Percentiles rank a stretch among this genome's conserved stretches.
phyloP scores from a whole-genome alignment of 2,797 vertebrate species.

The Enteromius argenteus region DNA sequence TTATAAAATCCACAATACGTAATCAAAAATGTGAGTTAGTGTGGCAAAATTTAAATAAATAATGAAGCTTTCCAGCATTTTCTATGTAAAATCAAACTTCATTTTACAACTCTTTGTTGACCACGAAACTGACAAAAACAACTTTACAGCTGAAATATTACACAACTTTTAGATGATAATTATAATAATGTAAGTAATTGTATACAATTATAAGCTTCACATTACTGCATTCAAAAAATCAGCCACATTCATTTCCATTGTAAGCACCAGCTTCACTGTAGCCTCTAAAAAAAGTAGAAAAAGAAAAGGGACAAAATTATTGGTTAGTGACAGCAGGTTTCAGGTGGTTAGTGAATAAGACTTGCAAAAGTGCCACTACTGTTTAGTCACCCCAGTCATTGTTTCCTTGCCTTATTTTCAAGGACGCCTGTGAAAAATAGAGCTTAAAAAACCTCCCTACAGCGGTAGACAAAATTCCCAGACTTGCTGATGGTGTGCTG shows the following conservation, averaged over 20 bases:
- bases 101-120: neutral
- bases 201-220: neutral
- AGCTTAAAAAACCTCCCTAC: neutral
- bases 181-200: neutral
- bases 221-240: neutral
- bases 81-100: neutral
- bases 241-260: neutral
- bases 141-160: neutral
- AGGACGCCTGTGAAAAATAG: neutral
- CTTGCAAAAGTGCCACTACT: conserved; percentile 10
- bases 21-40: neutral
- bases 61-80: neutral
- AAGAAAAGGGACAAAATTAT: neutral
- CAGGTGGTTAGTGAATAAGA: neutral
- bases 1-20: neutral
- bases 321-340: neutral
- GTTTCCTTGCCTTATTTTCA: conserved; percentile 16
- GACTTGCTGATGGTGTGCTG: conserved; percentile 62
- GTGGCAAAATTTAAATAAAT: too few relatives aligned
- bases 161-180: neutral
- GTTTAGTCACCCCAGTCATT: conserved; percentile 22
- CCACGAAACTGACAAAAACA: neutral
- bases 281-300: neutral
- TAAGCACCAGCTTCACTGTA: neutral
- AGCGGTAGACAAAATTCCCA: conserved; percentile 6